Conservation (phyloP, 2,113 vertebrate species). For the Gnathonemus longibarbis region DNA sequence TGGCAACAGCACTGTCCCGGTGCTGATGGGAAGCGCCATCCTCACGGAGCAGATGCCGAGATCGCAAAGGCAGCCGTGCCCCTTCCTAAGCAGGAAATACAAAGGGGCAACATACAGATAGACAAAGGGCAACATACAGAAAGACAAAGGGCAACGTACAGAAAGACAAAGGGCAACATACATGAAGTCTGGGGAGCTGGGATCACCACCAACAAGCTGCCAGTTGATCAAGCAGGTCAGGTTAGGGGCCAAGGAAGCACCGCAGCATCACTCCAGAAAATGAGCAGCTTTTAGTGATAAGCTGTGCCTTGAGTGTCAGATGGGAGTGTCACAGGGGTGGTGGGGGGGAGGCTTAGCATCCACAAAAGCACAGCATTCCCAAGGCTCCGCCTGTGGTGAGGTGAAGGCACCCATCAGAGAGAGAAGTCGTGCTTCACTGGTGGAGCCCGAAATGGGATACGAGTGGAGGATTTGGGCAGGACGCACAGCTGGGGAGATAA, state of each 20-base stretch:
- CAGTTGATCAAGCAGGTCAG: background rate
- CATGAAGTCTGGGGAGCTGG: background rate
- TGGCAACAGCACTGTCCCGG: background rate
- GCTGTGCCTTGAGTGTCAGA: background rate
- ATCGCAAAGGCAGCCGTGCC: background rate
- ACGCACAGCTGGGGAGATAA: background rate
- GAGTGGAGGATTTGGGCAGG: background rate
- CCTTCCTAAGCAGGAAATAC: background rate
- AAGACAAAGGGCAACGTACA: background rate
- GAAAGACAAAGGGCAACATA: background rate
- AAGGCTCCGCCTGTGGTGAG: background rate
- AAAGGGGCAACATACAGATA: background rate
- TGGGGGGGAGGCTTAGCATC: background rate
- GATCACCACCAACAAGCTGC: background rate
- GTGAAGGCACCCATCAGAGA: background rate
- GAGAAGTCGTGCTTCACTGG: background rate
- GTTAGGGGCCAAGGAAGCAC: background rate
- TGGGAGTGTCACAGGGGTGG: background rate
- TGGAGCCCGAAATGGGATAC: background rate
- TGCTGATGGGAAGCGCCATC: background rate
- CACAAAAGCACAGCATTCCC: background rate
- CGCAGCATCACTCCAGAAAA: background rate
- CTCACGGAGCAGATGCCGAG: background rate
- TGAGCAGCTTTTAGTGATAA: background rate
- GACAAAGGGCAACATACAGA: background rate